Evolutionary conservation across 2,797 vertebrate species (phyloP).

Genomic region (Erethizon dorsatum): DNA sequence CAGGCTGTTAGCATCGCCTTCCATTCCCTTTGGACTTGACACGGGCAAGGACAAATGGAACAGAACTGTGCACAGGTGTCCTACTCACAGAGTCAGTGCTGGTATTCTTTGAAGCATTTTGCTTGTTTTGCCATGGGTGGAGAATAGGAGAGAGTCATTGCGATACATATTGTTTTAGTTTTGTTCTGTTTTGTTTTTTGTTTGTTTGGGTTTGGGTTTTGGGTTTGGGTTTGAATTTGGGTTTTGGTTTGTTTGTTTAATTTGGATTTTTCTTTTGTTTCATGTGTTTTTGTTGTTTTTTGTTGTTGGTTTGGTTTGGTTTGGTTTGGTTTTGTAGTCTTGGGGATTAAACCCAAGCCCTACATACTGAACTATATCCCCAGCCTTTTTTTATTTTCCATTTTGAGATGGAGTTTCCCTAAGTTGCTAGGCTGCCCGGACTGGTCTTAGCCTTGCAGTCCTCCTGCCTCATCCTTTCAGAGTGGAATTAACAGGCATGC

Average conservation of each 20-base stretch:
- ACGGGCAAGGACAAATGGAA: background rate
- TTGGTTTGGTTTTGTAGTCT: background rate
- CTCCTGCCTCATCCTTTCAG: background rate
- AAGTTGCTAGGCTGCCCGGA: background rate
- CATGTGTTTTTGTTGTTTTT: background rate
- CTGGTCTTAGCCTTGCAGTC: background rate
- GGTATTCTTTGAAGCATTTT: background rate
- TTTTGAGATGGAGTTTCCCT: background rate
- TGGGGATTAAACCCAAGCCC: background rate
- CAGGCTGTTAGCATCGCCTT: background rate
- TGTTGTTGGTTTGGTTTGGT: background rate
- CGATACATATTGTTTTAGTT: accelerated
- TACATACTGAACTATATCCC: background rate
- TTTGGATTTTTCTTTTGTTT: background rate
- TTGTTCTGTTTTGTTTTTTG: background rate
- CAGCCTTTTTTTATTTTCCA: background rate
- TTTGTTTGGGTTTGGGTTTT: background rate
- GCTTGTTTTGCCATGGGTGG: background rate
- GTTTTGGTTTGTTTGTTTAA: background rate
- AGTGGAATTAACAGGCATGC: background rate
- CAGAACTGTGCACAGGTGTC: background rate
- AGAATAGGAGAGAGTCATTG: background rate
- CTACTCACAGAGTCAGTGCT: background rate
- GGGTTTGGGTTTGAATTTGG: background rate
- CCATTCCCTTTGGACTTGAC: background rate